Conservation (phyloP, 2,113 vertebrate genomes). For the Gnathonemus longibarbis region DNA sequence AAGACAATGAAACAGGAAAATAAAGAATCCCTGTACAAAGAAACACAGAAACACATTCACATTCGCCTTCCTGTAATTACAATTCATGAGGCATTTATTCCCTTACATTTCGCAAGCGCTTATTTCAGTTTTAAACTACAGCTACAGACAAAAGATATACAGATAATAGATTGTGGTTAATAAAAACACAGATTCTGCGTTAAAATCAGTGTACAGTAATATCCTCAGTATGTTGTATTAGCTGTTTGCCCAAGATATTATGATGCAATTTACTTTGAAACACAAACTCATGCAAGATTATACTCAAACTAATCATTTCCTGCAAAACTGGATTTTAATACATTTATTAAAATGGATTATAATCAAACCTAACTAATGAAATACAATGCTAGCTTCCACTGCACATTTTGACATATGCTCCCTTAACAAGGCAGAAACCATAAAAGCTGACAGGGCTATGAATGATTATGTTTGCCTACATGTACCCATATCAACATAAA, state of each 20-base stretch:
- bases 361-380: neutral
- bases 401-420: neutral
- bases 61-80: neutral
- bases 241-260: neutral
- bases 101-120: neutral
- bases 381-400: neutral
- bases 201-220: neutral
- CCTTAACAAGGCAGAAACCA: neutral
- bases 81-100: neutral
- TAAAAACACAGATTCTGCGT: neutral
- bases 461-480: neutral
- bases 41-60: conserved; percentile 19
- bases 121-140: neutral
- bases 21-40: conserved; percentile 82
- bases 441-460: neutral
- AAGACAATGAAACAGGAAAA: conserved; percentile 96
- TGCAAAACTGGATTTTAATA: neutral
- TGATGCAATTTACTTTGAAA: neutral
- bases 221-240: neutral
- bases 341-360: neutral
- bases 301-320: neutral
- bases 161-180: neutral
- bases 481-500: neutral
- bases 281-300: neutral
- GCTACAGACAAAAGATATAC: neutral